These are phyloP conservation scores for Prenolepis imparis DNA, from an alignment of 2,888 invertebrate genomes.

Conservation along the genomic window DNA sequence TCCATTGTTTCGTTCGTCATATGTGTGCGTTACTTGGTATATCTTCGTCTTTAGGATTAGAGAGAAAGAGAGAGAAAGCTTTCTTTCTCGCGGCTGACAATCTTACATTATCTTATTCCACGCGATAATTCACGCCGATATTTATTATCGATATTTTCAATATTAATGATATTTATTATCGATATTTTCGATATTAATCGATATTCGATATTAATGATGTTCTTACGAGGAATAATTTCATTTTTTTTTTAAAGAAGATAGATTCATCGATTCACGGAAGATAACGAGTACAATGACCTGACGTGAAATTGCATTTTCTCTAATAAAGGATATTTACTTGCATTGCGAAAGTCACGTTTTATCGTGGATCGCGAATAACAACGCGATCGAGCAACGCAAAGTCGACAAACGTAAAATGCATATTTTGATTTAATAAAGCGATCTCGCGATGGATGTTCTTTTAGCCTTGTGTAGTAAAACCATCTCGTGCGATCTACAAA, in stretches of 20 bases:
- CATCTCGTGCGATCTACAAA: background rate
- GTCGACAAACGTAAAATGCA: background rate
- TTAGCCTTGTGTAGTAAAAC: background rate
- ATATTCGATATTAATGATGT: background rate
- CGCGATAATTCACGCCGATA: too few relatives aligned
- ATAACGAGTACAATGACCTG: conserved; percentile 39
- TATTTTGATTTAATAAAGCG: background rate
- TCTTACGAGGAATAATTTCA: conserved; percentile 16
- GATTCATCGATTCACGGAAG: background rate
- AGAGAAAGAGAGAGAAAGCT: background rate
- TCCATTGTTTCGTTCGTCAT: background rate
- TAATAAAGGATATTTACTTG: conserved; percentile 42
- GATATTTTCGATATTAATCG: too few relatives aligned
- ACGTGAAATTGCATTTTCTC: conserved; percentile 42
- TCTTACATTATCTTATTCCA: background rate
- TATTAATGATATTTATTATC: too few relatives aligned
- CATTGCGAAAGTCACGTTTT: conserved; percentile 40
- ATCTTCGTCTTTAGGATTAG: conserved; percentile 13
- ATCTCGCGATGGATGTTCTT: background rate
- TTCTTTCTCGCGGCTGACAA: background rate
- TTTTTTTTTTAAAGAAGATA: conserved; percentile 9
- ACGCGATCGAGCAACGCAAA: conserved; percentile 3
- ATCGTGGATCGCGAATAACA: conserved; percentile 1
- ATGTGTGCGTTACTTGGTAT: background rate
- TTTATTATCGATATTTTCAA: background rate